These are phyloP conservation scores for Druceiella hillmani DNA, from an alignment of 2,888 invertebrate species.

Conservation along the genomic window DNA sequence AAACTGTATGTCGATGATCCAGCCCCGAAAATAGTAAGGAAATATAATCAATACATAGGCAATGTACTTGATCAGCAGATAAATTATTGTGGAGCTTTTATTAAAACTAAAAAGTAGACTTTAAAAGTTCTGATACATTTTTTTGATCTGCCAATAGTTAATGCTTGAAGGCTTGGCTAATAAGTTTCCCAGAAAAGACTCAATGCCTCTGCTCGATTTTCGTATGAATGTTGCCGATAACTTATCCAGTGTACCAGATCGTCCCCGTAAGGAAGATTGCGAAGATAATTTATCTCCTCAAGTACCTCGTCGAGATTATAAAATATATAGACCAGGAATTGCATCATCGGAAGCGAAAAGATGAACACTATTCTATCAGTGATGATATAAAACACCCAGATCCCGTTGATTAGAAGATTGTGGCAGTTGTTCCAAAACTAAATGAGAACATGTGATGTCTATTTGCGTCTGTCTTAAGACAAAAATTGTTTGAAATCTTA, in stretches of 20 bases:
- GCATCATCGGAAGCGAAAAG: constrained; percentile 22
- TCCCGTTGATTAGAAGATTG: constrained; percentile 23
- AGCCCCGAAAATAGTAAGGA: constrained; percentile 18
- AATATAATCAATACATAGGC: constrained; percentile 21
- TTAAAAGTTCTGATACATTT: constrained; percentile 26
- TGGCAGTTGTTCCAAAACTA: constrained; percentile 21
- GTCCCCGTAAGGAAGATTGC: constrained; percentile 2
- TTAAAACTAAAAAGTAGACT: constrained; percentile 29
- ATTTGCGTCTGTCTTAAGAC: constrained; percentile 17
- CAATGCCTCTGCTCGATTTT: no score
- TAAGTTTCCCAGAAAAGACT: no score
- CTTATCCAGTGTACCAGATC: constrained; percentile 11
- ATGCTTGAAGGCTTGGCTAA: constrained; percentile 25
- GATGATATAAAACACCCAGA: constrained; percentile 24
- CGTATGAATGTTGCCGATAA: constrained; percentile 13
- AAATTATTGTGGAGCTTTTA: constrained; percentile 26
- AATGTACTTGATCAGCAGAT: constrained; percentile 24
- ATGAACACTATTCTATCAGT: constrained; percentile 22
- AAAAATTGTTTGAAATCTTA: constrained; percentile 15
- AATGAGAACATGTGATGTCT: constrained; percentile 21
- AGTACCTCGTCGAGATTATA: neutral
- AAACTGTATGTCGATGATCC: constrained; percentile 18
- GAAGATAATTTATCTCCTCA: constrained; percentile 2
- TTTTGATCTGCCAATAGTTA: constrained; percentile 25
- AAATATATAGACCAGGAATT: constrained; percentile 11